These are phyloP conservation scores for Aphis gossypii DNA, from an alignment of 1,140 invertebrate species.

Conservation along the genomic window DNA sequence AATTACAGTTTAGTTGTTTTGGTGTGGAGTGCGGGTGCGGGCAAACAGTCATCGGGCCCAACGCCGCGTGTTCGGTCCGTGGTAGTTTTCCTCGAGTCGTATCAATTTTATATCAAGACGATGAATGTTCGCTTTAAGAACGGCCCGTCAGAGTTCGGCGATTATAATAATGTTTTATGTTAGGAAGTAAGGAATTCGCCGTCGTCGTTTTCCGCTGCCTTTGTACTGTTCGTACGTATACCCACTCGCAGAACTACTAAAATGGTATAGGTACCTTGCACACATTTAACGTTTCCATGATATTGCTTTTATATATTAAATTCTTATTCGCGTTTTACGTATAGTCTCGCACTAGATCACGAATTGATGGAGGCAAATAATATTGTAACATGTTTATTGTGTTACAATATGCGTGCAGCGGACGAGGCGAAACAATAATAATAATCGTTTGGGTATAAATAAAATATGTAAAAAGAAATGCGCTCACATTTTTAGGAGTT, in stretches of 20 bases:
- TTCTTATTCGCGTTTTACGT: not conserved
- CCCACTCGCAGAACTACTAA: not conserved
- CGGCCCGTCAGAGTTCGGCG: too few species aligned
- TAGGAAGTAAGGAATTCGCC: not conserved
- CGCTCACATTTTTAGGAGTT: not conserved
- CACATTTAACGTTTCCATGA: not conserved
- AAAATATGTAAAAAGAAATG: not conserved
- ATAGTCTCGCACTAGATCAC: not conserved
- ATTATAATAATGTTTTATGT: not conserved
- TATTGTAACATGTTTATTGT: not conserved
- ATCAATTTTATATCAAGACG: not conserved
- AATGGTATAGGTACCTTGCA: not conserved
- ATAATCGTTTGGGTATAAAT: not conserved
- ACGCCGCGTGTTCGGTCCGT: too few species aligned
- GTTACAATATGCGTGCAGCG: not conserved
- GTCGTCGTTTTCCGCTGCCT: not conserved
- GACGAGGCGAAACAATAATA: not conserved
- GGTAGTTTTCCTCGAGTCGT: not conserved
- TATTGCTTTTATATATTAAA: not conserved
- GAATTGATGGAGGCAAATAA: not conserved
- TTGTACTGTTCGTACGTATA: not conserved
- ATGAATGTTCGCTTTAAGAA: not conserved
- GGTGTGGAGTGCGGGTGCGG: not conserved
- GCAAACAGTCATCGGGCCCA: too few species aligned
- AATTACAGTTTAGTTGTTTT: not conserved